Evolutionary conservation across 2,888 invertebrate genomes (phyloP), one percentile per base, ranked within the genome.

Genomic region (Ectobius pallidus): DNA sequence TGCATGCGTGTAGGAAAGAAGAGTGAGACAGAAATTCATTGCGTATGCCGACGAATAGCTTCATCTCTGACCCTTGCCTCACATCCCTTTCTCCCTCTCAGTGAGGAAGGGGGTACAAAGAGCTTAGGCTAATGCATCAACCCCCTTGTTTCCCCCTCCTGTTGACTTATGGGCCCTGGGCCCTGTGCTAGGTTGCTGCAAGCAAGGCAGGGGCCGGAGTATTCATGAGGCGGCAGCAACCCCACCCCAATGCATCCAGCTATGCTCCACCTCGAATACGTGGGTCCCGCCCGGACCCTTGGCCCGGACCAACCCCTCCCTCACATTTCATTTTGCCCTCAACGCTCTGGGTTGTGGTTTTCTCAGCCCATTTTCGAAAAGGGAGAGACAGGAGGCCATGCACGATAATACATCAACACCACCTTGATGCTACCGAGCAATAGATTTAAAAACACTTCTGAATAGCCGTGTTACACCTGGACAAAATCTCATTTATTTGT

Each of bases 81-180:
- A 7, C 61, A 46, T 61, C 27, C 30, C 39, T 55, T n/a, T 65
- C 58, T 58, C 58, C 42, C 27, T 55, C 14, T 25, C 34, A 20
- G 20, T 0, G 9, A 18, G 22, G 39, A 34, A 9, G 16, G 18
- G 63, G 68, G 69, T 63, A 73, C 72, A 73, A 73, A 73, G 72
- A 69, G 72, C 72, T 73, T 73, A 73, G 69, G 58, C 69, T 73
- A 73, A 73, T 73, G 72, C 69, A 73, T 73, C 69, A 73, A 62
- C 72, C 69, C 58, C 46, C 52, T 32, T 46, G 49, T 63, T 65
- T 9, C 22, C 20, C 32, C 39, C 20, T 39, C 30, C 65, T 49
- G 69, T 61, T 73, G 72, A 73, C 72, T 73, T 73, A 73, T 69
- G 69, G 27, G 69, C 46, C 63, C 58, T 20, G 58, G 69, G 72